Evolutionary conservation across 35 echinoderm and acorn worm species (phyloP), one percentile per base, ranked within the genome.

Genomic region (Apostichopus parvimensis): DNA sequence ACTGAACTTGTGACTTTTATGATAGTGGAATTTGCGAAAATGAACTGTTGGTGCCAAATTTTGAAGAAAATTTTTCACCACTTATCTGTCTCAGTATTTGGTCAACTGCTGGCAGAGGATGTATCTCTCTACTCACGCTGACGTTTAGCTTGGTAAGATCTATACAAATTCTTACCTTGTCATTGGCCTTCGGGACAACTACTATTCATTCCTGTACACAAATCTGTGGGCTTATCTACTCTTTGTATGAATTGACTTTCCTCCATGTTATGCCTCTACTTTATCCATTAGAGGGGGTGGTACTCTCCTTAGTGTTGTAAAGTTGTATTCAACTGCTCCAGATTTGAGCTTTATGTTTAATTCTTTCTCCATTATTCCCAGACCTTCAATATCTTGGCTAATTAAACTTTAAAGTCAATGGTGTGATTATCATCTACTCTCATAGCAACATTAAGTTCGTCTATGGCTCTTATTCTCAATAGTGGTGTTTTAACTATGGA

Each of bases 101-200:
- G 57, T 94, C 93, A 17, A 91, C 88, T 23, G 87, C 34, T 82
- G 86, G 86, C 21, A 94, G 24, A 17, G 93, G 87, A 54, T 94
- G 57, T 45, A 59, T 78, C 34, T 94, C 93, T 55, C 93, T 56
- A 11, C 76, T 45, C 18, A 94, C 87, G 62, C 54, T 73, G 8
- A 91, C 87, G 21, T 91, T 94, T 1, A 94, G 87, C 34, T 93
- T 85, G 59, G 81, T 89, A 25, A 88, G 92, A 52, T 93, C 83
- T 20, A 94, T 34, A 91, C 93, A 94, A 7, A 94, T 79, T 78
- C 93, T 75, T 11, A 91, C 93, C 14, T 59, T 55, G 12, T 60
- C 75, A 54, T 78, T 91, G 8, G 77, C 23, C 77, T 92, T 92
- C 26, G 89, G 88, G 4, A 94, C 90, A 18, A 94, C 93, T 5